phyloP scores from a whole-genome alignment of 1,140 invertebrate species.

The Globodera rostochiensis region DNA sequence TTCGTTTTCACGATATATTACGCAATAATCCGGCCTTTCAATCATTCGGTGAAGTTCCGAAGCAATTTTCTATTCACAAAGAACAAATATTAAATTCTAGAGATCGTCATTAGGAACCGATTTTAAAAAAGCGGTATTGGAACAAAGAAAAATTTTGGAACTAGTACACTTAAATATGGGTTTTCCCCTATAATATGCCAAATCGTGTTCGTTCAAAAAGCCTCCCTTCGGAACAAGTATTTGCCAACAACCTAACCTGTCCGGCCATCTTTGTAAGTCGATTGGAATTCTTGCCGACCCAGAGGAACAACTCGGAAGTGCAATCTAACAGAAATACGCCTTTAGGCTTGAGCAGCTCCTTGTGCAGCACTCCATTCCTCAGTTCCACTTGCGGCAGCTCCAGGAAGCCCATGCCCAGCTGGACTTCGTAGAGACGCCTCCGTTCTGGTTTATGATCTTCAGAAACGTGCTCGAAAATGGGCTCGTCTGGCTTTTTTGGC shows the following conservation, averaged over 20 bases:
- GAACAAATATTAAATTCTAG: neutral
- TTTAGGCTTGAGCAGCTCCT: conserved; percentile 79
- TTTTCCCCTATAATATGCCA: neutral
- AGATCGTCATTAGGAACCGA: neutral
- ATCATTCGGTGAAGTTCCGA: conserved; percentile 74
- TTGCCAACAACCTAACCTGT: conserved; percentile 39
- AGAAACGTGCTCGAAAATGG: conserved; percentile 76
- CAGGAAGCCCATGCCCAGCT: conserved; percentile 94
- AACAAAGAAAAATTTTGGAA: no score
- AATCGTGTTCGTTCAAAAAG: neutral
- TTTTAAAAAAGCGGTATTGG: neutral
- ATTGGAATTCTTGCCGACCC: conserved; percentile 98
- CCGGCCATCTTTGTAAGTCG: conserved; percentile 86
- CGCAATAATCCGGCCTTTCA: conserved; percentile 81
- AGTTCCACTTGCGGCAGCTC: conserved; percentile 85
- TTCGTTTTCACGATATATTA: conserved; percentile 79
- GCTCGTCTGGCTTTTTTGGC: conserved; percentile 46
- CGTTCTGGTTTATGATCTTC: conserved; percentile 76
- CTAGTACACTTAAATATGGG: no score
- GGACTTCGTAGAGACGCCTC: conserved; percentile 87
- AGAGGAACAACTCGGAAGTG: conserved; percentile 93
- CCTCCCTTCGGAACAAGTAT: no score
- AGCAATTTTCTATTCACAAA: conserved; percentile 53
- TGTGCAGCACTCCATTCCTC: conserved; percentile 74
- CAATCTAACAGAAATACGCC: conserved; percentile 95